Conservation (phyloP, 2,888 invertebrate genomes). For the Lasioglossum lativentre region DNA sequence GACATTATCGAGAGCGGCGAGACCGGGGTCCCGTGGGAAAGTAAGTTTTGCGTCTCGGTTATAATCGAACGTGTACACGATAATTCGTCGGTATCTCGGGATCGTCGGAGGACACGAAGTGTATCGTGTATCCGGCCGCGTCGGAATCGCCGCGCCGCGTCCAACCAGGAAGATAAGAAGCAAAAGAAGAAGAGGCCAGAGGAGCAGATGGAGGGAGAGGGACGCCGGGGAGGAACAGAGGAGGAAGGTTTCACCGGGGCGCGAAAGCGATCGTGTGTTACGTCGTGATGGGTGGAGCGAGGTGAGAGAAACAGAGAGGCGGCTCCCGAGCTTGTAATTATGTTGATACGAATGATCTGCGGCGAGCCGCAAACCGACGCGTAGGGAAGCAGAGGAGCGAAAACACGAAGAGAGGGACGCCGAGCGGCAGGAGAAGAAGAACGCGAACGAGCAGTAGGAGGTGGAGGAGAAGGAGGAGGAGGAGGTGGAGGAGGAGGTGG, state of each 20-base stretch:
- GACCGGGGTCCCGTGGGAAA: conserved; percentile 28
- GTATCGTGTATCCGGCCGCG: conserved; percentile 40
- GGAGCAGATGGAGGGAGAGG: conserved; percentile 5
- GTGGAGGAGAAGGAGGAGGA: conserved; percentile 43
- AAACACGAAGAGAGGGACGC: conserved; percentile 44
- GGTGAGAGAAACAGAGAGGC: conserved; percentile 84
- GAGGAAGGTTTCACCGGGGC: conserved; percentile 66
- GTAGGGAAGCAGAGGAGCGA: conserved; percentile 56
- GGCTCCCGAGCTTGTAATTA: conserved; percentile 85
- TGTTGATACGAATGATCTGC: conserved; percentile 85
- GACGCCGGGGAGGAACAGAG: conserved; percentile 34
- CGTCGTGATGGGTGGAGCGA: conserved; percentile 84
- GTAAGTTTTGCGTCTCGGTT: conserved; percentile 16
- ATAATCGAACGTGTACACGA: conserved; percentile 43
- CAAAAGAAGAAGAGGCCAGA: conserved; percentile 8
- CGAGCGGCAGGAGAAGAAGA: conserved; percentile 36
- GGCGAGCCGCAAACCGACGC: conserved; percentile 81
- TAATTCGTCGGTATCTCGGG: conserved; percentile 26
- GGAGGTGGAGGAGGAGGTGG: conserved; percentile 36
- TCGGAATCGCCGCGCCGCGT: conserved; percentile 48
- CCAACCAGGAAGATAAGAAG: conserved; percentile 35
- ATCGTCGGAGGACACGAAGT: conserved; percentile 45
- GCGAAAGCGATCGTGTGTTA: conserved; percentile 80
- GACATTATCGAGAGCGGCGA: not conserved
- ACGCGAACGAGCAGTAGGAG: conserved; percentile 18